Evolutionary conservation across 2,888 invertebrate genomes (phyloP).

Genomic region (Rotaria sp.): DNA sequence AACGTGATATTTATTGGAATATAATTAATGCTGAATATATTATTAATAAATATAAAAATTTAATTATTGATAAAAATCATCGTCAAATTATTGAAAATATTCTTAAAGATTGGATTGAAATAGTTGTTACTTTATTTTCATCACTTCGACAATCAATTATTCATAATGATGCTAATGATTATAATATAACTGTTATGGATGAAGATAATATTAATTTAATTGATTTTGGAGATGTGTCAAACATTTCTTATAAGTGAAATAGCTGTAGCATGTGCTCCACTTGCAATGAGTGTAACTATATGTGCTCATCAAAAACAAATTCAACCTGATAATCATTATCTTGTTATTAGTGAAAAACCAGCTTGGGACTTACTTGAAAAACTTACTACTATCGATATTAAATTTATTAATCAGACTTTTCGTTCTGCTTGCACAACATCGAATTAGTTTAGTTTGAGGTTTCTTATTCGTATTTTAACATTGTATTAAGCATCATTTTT

Average conservation of each 20-base stretch:
- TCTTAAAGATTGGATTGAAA: neutral
- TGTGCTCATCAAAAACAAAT: neutral
- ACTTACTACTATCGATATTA: neutral
- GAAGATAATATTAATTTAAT: neutral
- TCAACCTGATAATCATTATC: neutral
- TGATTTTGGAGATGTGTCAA: neutral
- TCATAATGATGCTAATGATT: conserved; percentile 16
- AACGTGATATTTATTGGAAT: neutral
- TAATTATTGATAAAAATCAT: neutral
- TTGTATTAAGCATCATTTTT: too few species aligned
- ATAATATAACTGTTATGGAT: neutral
- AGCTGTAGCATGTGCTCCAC: neutral
- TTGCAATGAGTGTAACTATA: neutral
- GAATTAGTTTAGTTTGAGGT: too few species aligned
- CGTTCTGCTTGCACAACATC: neutral
- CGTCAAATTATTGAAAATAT: neutral
- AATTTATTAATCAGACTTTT: neutral
- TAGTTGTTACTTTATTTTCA: neutral
- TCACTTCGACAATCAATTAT: neutral
- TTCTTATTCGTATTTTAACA: too few species aligned
- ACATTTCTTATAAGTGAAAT: neutral
- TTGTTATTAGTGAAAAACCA: neutral
- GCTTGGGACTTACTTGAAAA: neutral
- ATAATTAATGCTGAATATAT: neutral
- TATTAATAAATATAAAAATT: neutral